Percentiles rank a stretch among this genome's conserved stretches.
These are phyloP conservation scores for Eremobia ochroleuca DNA, from an alignment of 2,888 invertebrate species.

Conservation along the genomic window DNA sequence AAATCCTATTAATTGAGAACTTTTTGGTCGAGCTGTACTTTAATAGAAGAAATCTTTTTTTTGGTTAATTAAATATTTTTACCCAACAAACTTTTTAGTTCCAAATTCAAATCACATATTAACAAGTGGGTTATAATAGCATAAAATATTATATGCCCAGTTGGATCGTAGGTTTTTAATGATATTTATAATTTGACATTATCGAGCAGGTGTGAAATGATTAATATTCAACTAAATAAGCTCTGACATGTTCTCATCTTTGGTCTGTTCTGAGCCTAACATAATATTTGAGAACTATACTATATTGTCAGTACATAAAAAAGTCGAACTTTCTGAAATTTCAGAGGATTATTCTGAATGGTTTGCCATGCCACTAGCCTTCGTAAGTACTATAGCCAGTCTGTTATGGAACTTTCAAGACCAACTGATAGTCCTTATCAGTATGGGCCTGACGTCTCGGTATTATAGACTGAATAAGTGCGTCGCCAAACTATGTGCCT, in stretches of 20 bases:
- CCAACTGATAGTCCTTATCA: conserved; percentile 92
- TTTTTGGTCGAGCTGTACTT: too few relatives aligned
- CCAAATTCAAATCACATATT: too few relatives aligned
- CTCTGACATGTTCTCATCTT: not conserved
- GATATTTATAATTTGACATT: too few relatives aligned
- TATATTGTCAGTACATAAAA: not conserved
- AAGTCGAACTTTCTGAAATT: conserved; percentile 38
- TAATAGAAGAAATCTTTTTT: too few relatives aligned
- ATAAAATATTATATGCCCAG: too few relatives aligned
- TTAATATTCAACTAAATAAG: not conserved
- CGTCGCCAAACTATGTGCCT: conserved; percentile 70
- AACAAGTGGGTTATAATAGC: too few relatives aligned
- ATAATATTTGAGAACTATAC: not conserved
- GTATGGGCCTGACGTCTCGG: conserved; percentile 92
- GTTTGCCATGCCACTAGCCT: conserved; percentile 79
- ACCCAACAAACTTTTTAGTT: too few relatives aligned
- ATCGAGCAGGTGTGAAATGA: too few relatives aligned
- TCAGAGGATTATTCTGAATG: conserved; percentile 79
- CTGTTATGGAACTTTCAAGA: conserved; percentile 94
- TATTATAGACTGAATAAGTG: conserved; percentile 92
- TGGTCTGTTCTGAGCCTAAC: not conserved
- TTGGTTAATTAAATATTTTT: too few relatives aligned
- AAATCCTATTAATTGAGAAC: too few relatives aligned
- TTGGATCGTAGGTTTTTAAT: too few relatives aligned
- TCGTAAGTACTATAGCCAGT: conserved; percentile 90